Base-by-base conservation (phyloP, 2,888 invertebrate species). In the Eupithecia tripunctaria region DNA sequence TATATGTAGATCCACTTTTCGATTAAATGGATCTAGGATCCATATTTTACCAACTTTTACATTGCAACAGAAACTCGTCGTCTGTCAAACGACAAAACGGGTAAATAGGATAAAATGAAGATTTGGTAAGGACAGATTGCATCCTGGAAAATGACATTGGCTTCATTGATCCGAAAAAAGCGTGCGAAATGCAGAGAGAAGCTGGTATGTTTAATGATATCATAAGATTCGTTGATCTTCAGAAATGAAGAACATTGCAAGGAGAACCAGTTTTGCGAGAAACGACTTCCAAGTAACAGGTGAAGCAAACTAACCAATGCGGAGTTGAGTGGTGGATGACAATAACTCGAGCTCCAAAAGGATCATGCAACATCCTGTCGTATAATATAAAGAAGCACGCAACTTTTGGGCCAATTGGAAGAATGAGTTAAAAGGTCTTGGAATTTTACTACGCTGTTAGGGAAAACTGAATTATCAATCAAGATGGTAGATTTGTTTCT, bases 321-420 rank as follows among this genome's bases (percentile, higher is more conserved):
- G 56, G 25, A 56, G 56, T 56, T 25, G 56, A 56, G 12, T 56
- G 25, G 56, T 56, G 25, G 25, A 32, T 56, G 56, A 56, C 56
- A 56, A 56, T 56, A 21, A 12, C 12, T 21, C 56, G 56, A 5
- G 21, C 56, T 56, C 21, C 18, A 8, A 60, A 36, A 36, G 12
- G 29, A 36, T 63, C 60, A 29, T n/a, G 63, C 32, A 36, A 63
- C 29, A n/a, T 63, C 36, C 63, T 36, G 63, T 36, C 36, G n/a
- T 47, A 64, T 74, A 70, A 72, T 75, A 67, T 25, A 69, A 71
- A 25, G 41, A 36, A 72, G 51, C 75, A 75, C 75, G 75, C 75
- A 67, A 72, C 66, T 72, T 63, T 69, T 67, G 63, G 65, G 75
- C 64, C 72, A 72, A 72, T 75, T 72, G 72, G 63, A 72, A 59